Evolutionary conservation across 2,797 vertebrate species (phyloP), one percentile per base, ranked within the genome.

Genomic region (Myotis findleyi): DNA sequence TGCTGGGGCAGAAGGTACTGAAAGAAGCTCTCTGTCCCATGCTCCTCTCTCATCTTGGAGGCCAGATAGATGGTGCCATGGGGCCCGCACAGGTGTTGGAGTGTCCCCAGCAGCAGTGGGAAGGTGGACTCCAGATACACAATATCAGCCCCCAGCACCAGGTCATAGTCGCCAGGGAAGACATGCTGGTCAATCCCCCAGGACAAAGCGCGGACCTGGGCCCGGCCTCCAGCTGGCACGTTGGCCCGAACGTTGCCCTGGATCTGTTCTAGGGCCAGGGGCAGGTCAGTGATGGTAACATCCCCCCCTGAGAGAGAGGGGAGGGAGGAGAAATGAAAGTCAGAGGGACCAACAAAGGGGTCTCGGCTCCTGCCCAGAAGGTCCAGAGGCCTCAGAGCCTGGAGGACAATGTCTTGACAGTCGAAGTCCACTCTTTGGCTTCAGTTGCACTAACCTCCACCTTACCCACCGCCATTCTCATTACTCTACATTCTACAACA

Each of bases 271-370:
- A 99, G 95, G 55, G 98, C 98, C 94, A 98, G 36, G 23, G 99
- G 99, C 59, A 99, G 98, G 97, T 99, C 99, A 91, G 99, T 99
- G 93, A 99, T 98, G 68, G 98, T 99, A 96, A 99, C 99, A 23
- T 97, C 92, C n/a, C 99, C 99, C 89, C 99, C 99, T 99, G 96
- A 84, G 97, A 96, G 97, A 96, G 86, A 96, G 87, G 95, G 89
- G 76, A 94, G 93, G 94, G 88, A 91, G 87, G 93, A 95, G 66
- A 97, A 96, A 97, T 57, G 44, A 86, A 94, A 95, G 96, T 96
- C 93, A 97, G 95, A 92, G 47, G 76, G 85, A 89, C 84, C 57
- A 80, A 38, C n/a, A 64, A 17, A 66, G 38, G 82, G 53, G 30
- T 95, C 69, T 77, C 3, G 4, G 51, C 77, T 94, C 81, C 91